phyloP scores from a whole-genome alignment of 2,888 invertebrate species.

The Nymphalis urticae region DNA sequence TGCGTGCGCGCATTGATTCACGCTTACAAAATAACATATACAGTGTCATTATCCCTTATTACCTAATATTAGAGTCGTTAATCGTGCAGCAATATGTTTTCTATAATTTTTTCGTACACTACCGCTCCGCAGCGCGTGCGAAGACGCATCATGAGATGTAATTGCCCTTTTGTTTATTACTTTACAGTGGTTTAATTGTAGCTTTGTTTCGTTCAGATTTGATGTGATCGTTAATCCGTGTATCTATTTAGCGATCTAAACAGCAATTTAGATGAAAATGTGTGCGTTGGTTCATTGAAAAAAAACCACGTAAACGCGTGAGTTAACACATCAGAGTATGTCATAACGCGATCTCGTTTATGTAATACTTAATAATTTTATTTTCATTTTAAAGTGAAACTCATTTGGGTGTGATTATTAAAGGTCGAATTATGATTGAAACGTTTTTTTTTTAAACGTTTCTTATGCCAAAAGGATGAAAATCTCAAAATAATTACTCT shows the following conservation, averaged over 20 bases:
- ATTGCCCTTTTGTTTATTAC: slow-evolving; percentile 73
- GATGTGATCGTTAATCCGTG: slow-evolving; percentile 13
- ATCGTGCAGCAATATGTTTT: slow-evolving; percentile 15
- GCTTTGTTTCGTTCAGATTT: slow-evolving; percentile 40
- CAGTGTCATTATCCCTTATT: slow-evolving; percentile 28
- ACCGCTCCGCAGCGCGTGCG: slow-evolving; percentile 66
- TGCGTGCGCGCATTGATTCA: slow-evolving; percentile 69
- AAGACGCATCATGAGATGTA: slow-evolving; percentile 66
- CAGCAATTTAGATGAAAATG: slow-evolving; percentile 23
- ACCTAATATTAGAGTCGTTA: slow-evolving; percentile 37
- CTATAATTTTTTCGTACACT: slow-evolving; percentile 59
- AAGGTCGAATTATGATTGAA: too few relatives aligned
- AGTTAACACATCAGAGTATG: not conserved
- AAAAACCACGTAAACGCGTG: slow-evolving; percentile 9
- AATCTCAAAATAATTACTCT: too few relatives aligned
- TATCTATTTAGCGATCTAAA: slow-evolving; percentile 18
- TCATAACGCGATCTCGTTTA: not conserved
- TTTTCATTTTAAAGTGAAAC: not conserved
- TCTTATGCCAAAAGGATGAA: too few relatives aligned
- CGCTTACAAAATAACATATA: slow-evolving; percentile 51
- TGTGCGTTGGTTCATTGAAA: slow-evolving; percentile 10
- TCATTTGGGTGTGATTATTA: too few relatives aligned
- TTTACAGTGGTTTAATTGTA: slow-evolving; percentile 48
- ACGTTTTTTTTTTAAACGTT: too few relatives aligned
- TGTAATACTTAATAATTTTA: not conserved